Percentiles rank a stretch among this genome's conserved stretches.
Conservation (phyloP, 2,888 invertebrate species). For the Brassicogethes aeneus region DNA sequence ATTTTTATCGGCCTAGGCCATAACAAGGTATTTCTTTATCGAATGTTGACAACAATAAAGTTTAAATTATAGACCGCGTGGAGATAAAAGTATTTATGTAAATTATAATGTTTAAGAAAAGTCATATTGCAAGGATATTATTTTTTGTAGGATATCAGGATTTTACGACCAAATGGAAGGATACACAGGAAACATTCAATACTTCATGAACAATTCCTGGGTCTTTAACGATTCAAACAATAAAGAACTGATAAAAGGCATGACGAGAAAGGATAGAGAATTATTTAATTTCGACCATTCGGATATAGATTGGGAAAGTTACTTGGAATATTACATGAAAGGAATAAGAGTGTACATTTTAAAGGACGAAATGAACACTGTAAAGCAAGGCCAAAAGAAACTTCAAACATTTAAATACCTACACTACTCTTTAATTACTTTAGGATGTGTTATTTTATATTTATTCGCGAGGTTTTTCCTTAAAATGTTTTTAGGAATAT, state of each 20-base stretch:
- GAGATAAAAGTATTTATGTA: no score
- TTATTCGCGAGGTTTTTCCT: slow-evolving; percentile 10
- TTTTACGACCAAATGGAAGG: no score
- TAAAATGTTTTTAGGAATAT: background rate
- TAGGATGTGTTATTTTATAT: slow-evolving; percentile 10
- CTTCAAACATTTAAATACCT: slow-evolving; percentile 26
- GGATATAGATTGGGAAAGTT: slow-evolving; percentile 66
- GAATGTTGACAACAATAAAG: no score
- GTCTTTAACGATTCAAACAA: slow-evolving; percentile 56
- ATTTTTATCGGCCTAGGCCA: no score
- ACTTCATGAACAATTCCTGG: slow-evolving; percentile 75
- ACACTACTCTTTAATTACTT: slow-evolving; percentile 25
- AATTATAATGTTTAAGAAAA: no score
- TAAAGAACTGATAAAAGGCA: slow-evolving; percentile 46
- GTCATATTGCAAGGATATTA: no score
- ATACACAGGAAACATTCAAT: slow-evolving; percentile 62
- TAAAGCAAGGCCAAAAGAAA: slow-evolving; percentile 58
- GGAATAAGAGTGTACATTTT: slow-evolving; percentile 70
- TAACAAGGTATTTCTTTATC: no score
- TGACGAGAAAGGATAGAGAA: slow-evolving; percentile 50
- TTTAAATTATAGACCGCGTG: no score
- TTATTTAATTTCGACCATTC: slow-evolving; percentile 58
- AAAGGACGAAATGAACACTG: slow-evolving; percentile 67
- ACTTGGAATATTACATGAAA: slow-evolving; percentile 56
- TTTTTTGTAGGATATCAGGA: no score